A percentile compares a stretch with the other conserved stretches of the same genome.
phyloP scores from a whole-genome alignment of 1,140 invertebrate genomes.

The Rhopalosiphum maidis region DNA sequence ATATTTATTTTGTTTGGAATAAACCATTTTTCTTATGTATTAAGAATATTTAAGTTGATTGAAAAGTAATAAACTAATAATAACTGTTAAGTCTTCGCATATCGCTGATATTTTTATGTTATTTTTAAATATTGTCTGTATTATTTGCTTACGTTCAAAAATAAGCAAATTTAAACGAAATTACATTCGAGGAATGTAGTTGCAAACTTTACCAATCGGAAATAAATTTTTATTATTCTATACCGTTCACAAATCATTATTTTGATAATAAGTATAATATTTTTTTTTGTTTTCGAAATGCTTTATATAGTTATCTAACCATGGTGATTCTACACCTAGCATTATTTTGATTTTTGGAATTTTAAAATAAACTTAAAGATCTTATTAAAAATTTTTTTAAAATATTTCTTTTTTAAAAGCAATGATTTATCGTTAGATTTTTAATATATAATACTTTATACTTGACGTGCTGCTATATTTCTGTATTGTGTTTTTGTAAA shows the following conservation, averaged over 20 bases:
- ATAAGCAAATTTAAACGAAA: not conserved
- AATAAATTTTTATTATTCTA: not conserved
- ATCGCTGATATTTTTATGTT: not conserved
- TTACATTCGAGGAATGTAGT: not conserved
- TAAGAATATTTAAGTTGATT: not conserved
- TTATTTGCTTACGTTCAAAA: not conserved
- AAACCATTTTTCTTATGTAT: not conserved
- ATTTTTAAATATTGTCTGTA: not conserved
- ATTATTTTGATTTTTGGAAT: too few species aligned
- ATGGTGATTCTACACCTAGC: too few species aligned
- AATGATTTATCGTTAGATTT: not conserved
- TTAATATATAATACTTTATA: not conserved
- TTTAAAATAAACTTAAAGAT: too few species aligned
- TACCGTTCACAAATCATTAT: not conserved
- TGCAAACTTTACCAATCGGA: not conserved
- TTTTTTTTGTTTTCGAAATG: too few species aligned
- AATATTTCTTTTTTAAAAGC: not conserved
- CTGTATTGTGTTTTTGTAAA: not conserved
- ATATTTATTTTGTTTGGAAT: not conserved
- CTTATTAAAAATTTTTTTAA: too few species aligned
- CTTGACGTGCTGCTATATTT: not conserved
- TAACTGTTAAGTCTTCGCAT: not conserved
- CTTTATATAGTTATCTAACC: too few species aligned
- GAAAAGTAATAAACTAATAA: not conserved
- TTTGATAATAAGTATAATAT: too few species aligned